phyloP scores from a whole-genome alignment of 2,888 invertebrate genomes.

The Brenthis ino region DNA sequence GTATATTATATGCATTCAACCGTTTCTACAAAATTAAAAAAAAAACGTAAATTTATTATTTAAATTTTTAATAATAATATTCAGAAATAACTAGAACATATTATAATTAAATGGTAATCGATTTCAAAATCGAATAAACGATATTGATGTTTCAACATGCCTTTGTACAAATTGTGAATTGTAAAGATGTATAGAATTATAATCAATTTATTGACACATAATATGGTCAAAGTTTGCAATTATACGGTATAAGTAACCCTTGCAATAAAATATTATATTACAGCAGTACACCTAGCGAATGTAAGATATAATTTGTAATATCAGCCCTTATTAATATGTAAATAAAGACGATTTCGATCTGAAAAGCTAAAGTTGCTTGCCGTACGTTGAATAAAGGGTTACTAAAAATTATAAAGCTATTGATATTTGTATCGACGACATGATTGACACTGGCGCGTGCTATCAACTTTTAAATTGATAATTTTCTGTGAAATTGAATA shows the following conservation, averaged over 20 bases:
- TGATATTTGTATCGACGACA: slow-evolving; percentile 35
- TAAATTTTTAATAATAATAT: not conserved
- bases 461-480: slow-evolving; percentile 61
- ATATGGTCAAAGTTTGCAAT: slow-evolving; percentile 14
- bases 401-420: slow-evolving; percentile 41
- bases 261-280: slow-evolving; percentile 69
- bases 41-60: slow-evolving; percentile 1
- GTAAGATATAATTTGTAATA: not conserved
- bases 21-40: slow-evolving; percentile 9
- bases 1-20: slow-evolving; percentile 15
- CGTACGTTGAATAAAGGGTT: slow-evolving; percentile 37
- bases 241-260: slow-evolving; percentile 53
- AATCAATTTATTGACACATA: slow-evolving; percentile 9
- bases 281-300: slow-evolving; percentile 47
- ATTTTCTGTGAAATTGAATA: slow-evolving; percentile 59
- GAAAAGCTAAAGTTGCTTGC: not conserved
- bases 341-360: not conserved
- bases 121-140: not conserved
- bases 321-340: not conserved
- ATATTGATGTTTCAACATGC: not conserved
- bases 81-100: slow-evolving; percentile 6
- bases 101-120: slow-evolving; percentile 12
- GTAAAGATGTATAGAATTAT: not conserved
- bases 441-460: slow-evolving; percentile 40
- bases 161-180: not conserved